A percentile compares a stretch with the other conserved stretches of the same genome.
phyloP scores from a whole-genome alignment of 2,113 vertebrate species.

The Oxygymnocypris stewartii region DNA sequence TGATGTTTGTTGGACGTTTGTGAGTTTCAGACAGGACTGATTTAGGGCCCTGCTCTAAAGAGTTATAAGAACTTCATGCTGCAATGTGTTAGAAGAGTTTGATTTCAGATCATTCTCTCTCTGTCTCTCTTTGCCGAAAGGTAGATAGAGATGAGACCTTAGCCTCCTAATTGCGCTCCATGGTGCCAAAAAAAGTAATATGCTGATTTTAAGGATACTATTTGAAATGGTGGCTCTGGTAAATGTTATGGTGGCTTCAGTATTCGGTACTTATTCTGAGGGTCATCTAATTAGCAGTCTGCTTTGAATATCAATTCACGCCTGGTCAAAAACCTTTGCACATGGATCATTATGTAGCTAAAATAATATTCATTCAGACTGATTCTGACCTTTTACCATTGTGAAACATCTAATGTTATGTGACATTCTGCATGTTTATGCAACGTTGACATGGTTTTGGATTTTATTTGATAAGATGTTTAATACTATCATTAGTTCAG shows the following conservation, averaged over 20 bases:
- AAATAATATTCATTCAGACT: neutral
- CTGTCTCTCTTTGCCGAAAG: neutral
- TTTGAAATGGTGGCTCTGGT: conserved; percentile 42
- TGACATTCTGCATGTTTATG: neutral
- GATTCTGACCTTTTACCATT: conserved; percentile 11
- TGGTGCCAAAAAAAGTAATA: conserved; percentile 24
- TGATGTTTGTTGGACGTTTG: neutral
- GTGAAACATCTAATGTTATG: neutral
- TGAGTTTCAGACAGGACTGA: conserved; percentile 4
- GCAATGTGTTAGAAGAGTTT: neutral
- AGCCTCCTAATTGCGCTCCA: conserved; percentile 37
- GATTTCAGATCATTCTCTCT: conserved; percentile 10
- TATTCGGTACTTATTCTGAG: conserved; percentile 39
- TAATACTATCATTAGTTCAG: neutral
- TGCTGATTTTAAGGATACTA: conserved; percentile 33
- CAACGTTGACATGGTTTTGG: neutral
- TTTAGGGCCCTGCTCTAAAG: neutral
- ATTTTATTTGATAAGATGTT: neutral
- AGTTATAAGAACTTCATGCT: neutral
- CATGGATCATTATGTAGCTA: neutral
- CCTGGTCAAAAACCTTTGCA: conserved; percentile 3
- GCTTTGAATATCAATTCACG: conserved; percentile 43
- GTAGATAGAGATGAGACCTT: neutral
- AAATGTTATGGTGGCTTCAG: conserved; percentile 41
- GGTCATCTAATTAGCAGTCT: conserved; percentile 50